Evolutionary conservation across 1,140 invertebrate genomes (phyloP).

Genomic region (Anoplophora glabripennis): DNA sequence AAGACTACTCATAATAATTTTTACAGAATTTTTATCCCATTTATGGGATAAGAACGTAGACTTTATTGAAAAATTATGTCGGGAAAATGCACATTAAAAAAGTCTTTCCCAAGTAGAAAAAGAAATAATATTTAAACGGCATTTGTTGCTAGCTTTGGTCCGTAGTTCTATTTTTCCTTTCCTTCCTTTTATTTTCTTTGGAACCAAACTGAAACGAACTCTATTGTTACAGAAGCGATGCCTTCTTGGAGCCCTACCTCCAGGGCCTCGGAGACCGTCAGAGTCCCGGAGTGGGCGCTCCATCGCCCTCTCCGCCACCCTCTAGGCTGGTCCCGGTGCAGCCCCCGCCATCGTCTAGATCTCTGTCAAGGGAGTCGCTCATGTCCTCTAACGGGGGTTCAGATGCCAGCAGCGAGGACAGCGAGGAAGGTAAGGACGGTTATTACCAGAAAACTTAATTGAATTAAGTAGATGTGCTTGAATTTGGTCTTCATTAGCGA

Average conservation of each 20-base stretch:
- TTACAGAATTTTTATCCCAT: too few relatives aligned
- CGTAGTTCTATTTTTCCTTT: too few relatives aligned
- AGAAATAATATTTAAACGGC: too few relatives aligned
- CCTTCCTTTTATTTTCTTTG: too few relatives aligned
- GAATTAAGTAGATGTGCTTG: not conserved
- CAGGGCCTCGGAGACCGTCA: slow-evolving; percentile 41
- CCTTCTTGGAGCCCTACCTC: slow-evolving; percentile 44
- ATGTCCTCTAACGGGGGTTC: slow-evolving; percentile 44
- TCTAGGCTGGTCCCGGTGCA: slow-evolving; percentile 27
- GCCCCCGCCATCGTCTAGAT: slow-evolving; percentile 36
- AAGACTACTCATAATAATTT: too few relatives aligned
- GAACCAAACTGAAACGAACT: not conserved
- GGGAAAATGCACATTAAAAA: too few relatives aligned
- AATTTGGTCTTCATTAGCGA: not conserved
- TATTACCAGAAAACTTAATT: not conserved
- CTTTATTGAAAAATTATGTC: too few relatives aligned
- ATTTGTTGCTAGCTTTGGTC: too few relatives aligned
- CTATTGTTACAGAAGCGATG: slow-evolving; percentile 43
- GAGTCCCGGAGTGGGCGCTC: slow-evolving; percentile 33
- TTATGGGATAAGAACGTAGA: too few relatives aligned
- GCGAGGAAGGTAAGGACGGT: slow-evolving; percentile 29
- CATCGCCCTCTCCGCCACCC: slow-evolving; percentile 33
- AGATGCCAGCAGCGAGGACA: slow-evolving; percentile 43
- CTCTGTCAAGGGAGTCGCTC: slow-evolving; percentile 42
- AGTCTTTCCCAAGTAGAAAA: too few relatives aligned